Base-by-base conservation (phyloP, 2,113 vertebrate genomes). In the Camelus bactrianus region DNA sequence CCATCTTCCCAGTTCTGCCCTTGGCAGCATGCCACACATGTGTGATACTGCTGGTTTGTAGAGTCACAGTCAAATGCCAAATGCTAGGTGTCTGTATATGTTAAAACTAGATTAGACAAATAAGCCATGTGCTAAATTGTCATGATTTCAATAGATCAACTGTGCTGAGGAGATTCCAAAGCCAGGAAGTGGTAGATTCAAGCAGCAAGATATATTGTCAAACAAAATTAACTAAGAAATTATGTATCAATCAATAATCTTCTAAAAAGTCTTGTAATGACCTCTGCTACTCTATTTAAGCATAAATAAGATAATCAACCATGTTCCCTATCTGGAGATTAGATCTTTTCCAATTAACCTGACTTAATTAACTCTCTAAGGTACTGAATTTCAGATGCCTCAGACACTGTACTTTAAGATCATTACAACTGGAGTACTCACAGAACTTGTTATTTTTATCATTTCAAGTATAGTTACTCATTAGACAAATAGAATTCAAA, bases 291-390 rank as follows among this genome's bases (percentile, higher is more conserved):
- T 98, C 87, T 96, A 89, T 98, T 98, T 98, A 98, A 97, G 93
- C 91, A 97, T 96, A 98, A 98, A 98, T 98, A 98, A 98, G 95
- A 95, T 98, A 98, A 98, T 98, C 96, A 42, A 92, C 89, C 96
- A 94, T 91, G 81, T 97, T 98, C 98, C 98, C 98, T 98, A 95
- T 97, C 97, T 98, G 95, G 93, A 98, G 97, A 98, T 97, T 98
- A 97, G 97, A 98, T 98, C 93, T 97, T 98, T 98, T 95, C 89
- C 97, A 98, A 98, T 98, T 98, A 98, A 98, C 97, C 97, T 98
- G 94, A 89, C 82, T 98, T 99, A 98, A 98, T 98, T 98, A 98
- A 98, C 97, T 98, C 98, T 98, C 98, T 96, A 93, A 98, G 97
- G 98, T 96, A 98, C 94, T 98, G 98, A 98, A 98, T 97, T 98